Percentiles rank a stretch among this genome's conserved stretches.
These are phyloP conservation scores for Dascillus cervinus DNA, from an alignment of 2,888 invertebrate genomes.

Conservation along the genomic window DNA sequence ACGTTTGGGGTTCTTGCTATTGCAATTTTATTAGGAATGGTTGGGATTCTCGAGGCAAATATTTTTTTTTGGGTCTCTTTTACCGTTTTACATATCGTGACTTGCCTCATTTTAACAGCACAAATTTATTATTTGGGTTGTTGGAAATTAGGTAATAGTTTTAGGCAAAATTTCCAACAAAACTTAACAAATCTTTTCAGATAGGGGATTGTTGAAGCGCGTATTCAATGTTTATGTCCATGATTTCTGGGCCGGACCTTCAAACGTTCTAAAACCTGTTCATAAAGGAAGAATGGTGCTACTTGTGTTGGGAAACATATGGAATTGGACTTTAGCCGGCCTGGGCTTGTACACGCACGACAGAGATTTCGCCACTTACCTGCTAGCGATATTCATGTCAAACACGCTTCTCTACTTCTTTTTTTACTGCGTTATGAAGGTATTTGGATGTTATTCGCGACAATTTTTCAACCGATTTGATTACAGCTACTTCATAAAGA, in stretches of 20 bases:
- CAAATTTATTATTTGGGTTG: conserved; percentile 72
- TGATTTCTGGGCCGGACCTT: conserved; percentile 40
- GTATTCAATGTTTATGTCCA: conserved; percentile 30
- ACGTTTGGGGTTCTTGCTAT: conserved; percentile 71
- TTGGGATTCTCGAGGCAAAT: conserved; percentile 60
- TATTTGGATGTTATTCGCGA: conserved; percentile 30
- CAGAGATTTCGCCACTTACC: conserved; percentile 70
- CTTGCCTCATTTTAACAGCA: conserved; percentile 58
- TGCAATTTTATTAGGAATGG: conserved; percentile 61
- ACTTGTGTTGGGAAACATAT: conserved; percentile 52
- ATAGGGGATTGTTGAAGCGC: conserved; percentile 26
- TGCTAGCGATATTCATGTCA: conserved; percentile 71
- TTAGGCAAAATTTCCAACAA: too few relatives aligned
- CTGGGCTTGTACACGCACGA: conserved; percentile 56
- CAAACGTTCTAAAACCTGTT: conserved; percentile 40
- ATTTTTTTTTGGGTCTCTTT: conserved; percentile 65
- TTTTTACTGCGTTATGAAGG: conserved; percentile 81
- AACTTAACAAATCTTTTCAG: conserved; percentile 23
- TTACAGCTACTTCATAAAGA: conserved; percentile 56
- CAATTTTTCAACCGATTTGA: neutral
- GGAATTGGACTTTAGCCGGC: conserved; percentile 58
- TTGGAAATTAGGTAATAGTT: conserved; percentile 53
- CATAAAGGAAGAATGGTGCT: conserved; percentile 49
- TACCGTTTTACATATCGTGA: conserved; percentile 57
- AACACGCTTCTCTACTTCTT: conserved; percentile 73